Evolutionary conservation across 2,797 vertebrate species (phyloP).

Genomic region (Karalla daura): DNA sequence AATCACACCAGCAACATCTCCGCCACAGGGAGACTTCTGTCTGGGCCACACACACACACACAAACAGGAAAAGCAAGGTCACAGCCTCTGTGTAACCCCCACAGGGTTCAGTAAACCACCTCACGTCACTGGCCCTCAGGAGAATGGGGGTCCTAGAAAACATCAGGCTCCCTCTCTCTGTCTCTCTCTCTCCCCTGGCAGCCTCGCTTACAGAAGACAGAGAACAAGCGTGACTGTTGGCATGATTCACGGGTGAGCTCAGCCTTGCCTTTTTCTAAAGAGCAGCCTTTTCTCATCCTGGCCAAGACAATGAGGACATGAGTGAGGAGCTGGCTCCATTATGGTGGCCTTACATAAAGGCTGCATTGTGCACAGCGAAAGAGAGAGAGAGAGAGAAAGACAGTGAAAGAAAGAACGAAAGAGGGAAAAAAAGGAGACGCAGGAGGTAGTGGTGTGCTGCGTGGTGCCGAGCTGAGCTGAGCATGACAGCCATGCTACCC

Average conservation of each 20-base stretch:
- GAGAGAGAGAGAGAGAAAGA: no score
- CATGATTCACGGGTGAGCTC: conserved; percentile 76
- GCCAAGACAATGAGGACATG: conserved; percentile 80
- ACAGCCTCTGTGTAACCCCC: conserved; percentile 31
- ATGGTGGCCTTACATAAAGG: conserved; percentile 67
- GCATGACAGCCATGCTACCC: conserved; percentile 44
- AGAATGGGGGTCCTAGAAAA: conserved; percentile 19
- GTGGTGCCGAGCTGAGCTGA: conserved; percentile 41
- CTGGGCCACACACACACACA: conserved; percentile 46
- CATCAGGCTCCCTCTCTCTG: conserved; percentile 10
- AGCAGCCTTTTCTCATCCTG: conserved; percentile 77
- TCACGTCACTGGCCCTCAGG: conserved; percentile 28
- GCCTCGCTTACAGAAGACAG: conserved; percentile 27
- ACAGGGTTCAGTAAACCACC: conserved; percentile 27
- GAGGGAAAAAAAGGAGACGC: conserved; percentile 16
- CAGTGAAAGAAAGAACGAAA: no score
- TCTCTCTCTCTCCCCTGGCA: conserved; percentile 26
- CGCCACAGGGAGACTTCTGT: conserved; percentile 14
- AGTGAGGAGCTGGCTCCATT: conserved; percentile 73
- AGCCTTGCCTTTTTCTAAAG: conserved; percentile 73
- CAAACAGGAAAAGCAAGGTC: conserved; percentile 54
- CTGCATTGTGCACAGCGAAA: conserved; percentile 61
- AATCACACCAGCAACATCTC: conserved; percentile 12
- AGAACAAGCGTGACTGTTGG: conserved; percentile 65
- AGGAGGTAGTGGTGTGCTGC: conserved; percentile 47